Base-by-base conservation (phyloP, 2,113 vertebrate genomes). In the Rallus limicola region DNA sequence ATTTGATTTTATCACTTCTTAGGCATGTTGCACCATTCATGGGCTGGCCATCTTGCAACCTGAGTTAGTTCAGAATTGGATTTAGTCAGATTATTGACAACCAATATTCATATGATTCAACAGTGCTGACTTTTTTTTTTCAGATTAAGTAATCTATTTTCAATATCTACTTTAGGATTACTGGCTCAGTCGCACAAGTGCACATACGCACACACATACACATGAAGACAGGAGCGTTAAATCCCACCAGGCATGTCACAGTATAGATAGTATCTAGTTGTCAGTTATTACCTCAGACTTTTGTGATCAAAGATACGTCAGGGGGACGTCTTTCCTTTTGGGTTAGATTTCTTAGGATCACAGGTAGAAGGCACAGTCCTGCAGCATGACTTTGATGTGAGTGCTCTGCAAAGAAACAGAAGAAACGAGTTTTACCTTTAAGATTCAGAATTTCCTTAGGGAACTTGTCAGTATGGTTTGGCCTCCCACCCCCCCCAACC, bases 11-110 rank as follows among this genome's bases (percentile, higher is more conserved):
- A 33, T 33, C 11, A 46, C 5, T 44, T 70, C 19, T 46, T 59
- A 69, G 34, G 46, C 6, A 38, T 0, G 0, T 33, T 21, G 2
- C 40, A 46, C 4, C 34, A 16, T 52, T 81, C 33, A 46, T 8
- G 10, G 24, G 3, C 64, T 36, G 77, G 10, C 14, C 20, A 6
- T 40, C 13, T 65, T 60, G 28, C 6, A 65, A n/a, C 13, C 42
- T 36, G 55, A 77, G 55, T 64, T 74, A 56, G 33, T 60, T 52
- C 1, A 18, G 14, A 90, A 90, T 31, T 77, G 28, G 11, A 80
- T 68, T 58, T 50, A 55, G 6, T 33, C 26, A 72, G 17, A 23
- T 48, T 58, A 62, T 23, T 79, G 62, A 38, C 11, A 67, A 31
- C 34, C 21, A 31, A 4, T 53, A 62, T 48, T 52, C 21, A 42